phyloP scores from a whole-genome alignment of 2,888 invertebrate genomes.

The Drosophila borborema region DNA sequence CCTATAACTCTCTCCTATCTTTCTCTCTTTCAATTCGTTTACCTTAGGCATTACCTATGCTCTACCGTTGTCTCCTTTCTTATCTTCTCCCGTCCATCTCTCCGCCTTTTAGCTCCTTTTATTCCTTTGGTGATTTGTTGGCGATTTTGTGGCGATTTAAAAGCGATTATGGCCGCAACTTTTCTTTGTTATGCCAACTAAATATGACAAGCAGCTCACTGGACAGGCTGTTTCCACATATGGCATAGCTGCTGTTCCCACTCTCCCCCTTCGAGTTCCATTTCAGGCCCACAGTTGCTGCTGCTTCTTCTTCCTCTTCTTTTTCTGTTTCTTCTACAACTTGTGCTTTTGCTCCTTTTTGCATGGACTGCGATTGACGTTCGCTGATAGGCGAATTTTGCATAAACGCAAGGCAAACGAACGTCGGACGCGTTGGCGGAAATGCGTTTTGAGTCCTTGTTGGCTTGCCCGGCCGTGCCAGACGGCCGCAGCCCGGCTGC shows the following conservation, averaged over 20 bases:
- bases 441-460: constrained; percentile 76
- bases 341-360: constrained; percentile 7
- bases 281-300: background rate
- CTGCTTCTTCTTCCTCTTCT: background rate
- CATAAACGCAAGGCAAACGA: constrained; percentile 66
- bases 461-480: constrained; percentile 14
- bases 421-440: constrained; percentile 60
- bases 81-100: background rate
- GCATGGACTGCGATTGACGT: constrained; percentile 57
- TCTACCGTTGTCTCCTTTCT: too few relatives aligned
- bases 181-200: constrained; percentile 71
- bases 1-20: background rate
- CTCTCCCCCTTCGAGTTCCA: background rate
- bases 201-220: constrained; percentile 67
- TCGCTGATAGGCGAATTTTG: constrained; percentile 65
- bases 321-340: background rate
- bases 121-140: constrained; percentile 7
- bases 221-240: constrained; percentile 54
- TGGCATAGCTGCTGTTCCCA: constrained; percentile 32
- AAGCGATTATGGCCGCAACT: constrained; percentile 61
- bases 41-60: background rate
- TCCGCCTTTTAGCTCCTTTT: background rate
- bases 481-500: constrained; percentile 21
- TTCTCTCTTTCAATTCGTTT: too few relatives aligned
- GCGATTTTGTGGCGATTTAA: constrained; percentile 35